Percentiles rank a stretch among this genome's conserved stretches.
Evolutionary conservation across 92 coral and sea anemone genomes (phyloP).

Genomic region (Umimayanthus chanpuru): DNA sequence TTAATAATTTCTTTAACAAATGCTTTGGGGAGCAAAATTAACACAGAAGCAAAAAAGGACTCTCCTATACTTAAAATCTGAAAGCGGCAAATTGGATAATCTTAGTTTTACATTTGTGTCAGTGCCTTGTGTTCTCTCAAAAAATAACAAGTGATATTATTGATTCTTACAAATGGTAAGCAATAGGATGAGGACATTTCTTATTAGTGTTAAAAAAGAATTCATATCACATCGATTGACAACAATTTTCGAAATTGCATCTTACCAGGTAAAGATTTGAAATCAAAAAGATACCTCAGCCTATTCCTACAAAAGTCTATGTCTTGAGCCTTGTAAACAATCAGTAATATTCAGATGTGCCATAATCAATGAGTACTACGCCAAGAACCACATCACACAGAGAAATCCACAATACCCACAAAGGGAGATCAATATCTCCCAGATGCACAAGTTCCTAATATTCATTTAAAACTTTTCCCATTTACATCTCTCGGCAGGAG

Average conservation of each 20-base stretch:
- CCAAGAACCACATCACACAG: constrained; percentile 19
- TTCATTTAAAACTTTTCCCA: constrained; percentile 27
- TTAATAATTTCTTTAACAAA: not conserved
- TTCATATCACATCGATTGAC: not conserved
- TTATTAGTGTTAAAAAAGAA: too few species aligned
- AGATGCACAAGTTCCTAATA: constrained; percentile 35
- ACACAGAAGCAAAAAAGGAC: not conserved
- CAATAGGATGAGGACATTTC: not conserved
- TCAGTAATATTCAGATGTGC: constrained; percentile 11
- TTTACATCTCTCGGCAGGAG: constrained; percentile 31
- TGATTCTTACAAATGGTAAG: not conserved
- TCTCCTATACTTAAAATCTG: not conserved
- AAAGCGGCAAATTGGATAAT: not conserved
- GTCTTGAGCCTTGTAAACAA: not conserved
- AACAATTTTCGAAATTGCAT: not conserved
- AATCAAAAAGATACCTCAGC: not conserved
- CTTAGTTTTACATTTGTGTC: not conserved
- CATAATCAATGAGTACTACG: constrained; percentile 15
- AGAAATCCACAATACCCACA: constrained; percentile 48
- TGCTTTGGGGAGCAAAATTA: not conserved
- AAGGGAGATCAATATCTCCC: constrained; percentile 23
- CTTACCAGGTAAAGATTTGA: constrained; percentile 11
- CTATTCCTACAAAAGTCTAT: not conserved
- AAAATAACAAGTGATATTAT: not conserved
- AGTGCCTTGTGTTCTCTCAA: not conserved